Evolutionary conservation across 2,888 invertebrate species (phyloP), one percentile per base, ranked within the genome.

Genomic region (Watsonalla cultraria): DNA sequence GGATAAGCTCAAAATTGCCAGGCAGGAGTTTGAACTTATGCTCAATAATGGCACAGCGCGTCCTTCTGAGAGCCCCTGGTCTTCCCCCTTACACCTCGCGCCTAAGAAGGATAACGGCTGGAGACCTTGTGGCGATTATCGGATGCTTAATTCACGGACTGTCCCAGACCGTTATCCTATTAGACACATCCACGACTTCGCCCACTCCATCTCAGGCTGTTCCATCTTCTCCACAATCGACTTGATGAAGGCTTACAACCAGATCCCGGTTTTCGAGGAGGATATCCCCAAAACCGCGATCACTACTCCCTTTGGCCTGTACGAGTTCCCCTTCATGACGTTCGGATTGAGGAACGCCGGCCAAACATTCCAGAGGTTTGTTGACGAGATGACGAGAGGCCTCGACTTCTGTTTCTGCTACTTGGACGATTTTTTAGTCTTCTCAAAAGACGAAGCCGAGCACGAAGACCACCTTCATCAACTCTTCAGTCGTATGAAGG

Each of bases 301-400:
- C 6, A 70, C 57, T 2, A 76, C 72, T 5, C 70, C 76, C 0
- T 74, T 74, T 51, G 71, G 70, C 5, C 53, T 76, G n/a, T n/a
- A n/a, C n/a, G n/a, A n/a, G n/a, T n/a, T n/a, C n/a, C n/a, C n/a
- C n/a, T n/a, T n/a, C n/a, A n/a, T n/a, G n/a, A n/a, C n/a, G n/a
- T n/a, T n/a, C n/a, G n/a, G n/a, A n/a, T n/a, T n/a, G n/a, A n/a
- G n/a, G n/a, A n/a, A n/a, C n/a, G n/a, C n/a, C n/a, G n/a, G n/a
- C n/a, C n/a, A n/a, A n/a, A n/a, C n/a, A 0, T 73, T 85, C 54
- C 81, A 82, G 53, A 65, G 77, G 6, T 81, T 80, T 45, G 73
- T 84, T 9, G 74, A 82, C 47, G 66, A 71, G 47, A 50, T 64
- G 51, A 46, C 55, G 5, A 48, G 62, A 6, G 66, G 62, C 6